Conservation (phyloP, 2,888 invertebrate species). For the Dryocosmus kuriphilus region DNA sequence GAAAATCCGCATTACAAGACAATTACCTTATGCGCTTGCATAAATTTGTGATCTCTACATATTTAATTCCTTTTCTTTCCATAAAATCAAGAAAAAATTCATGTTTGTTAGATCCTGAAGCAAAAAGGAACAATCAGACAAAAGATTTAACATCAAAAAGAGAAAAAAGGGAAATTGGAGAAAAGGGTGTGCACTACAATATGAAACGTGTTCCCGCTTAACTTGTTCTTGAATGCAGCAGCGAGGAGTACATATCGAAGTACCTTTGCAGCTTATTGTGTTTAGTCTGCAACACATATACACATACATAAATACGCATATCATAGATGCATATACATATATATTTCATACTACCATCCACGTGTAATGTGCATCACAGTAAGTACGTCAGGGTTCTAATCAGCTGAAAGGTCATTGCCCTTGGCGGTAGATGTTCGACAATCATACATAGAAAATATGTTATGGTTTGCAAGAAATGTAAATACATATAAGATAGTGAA, state of each 20-base stretch:
- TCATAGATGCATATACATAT: no score
- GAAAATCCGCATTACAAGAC: no score
- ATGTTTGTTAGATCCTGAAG: no score
- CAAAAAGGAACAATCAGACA: no score
- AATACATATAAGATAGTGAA: no score
- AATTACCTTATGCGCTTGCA: no score
- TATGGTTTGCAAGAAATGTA: no score
- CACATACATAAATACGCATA: no score
- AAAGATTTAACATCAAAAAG: neutral
- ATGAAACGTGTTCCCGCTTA: neutral
- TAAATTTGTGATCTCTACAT: no score
- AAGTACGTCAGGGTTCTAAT: constrained; percentile 43
- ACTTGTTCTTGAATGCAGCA: neutral
- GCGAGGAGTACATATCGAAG: neutral
- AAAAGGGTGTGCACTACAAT: neutral
- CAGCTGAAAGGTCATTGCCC: constrained; percentile 49
- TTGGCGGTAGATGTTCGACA: constrained; percentile 5
- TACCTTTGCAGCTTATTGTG: neutral
- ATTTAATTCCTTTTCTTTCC: no score
- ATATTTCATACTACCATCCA: neutral
- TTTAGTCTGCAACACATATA: neutral
- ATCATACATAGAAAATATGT: neutral
- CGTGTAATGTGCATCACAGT: constrained; percentile 6
- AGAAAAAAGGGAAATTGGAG: neutral
- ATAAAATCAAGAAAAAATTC: no score